Conservation (phyloP, 2,797 vertebrate genomes). For the Leuciscus waleckii region DNA sequence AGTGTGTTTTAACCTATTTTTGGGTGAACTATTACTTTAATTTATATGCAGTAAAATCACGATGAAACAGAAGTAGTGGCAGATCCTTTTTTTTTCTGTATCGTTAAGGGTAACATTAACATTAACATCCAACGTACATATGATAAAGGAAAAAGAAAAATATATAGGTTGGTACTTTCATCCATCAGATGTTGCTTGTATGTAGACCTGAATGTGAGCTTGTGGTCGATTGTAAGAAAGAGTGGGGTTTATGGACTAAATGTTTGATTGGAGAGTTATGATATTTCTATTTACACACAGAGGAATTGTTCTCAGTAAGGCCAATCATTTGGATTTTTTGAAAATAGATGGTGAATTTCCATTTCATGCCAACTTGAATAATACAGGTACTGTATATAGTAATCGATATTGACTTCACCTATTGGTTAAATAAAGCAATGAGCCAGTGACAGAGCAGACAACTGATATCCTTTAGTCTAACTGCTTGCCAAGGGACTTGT, state of each 20-base stretch:
- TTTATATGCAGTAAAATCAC: too few relatives aligned
- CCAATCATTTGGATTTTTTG: not conserved
- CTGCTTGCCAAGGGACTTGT: conserved; percentile 14
- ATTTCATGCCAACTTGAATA: not conserved
- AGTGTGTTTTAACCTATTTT: too few relatives aligned
- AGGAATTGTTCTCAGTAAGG: too few relatives aligned
- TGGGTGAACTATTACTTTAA: too few relatives aligned
- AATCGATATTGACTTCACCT: not conserved
- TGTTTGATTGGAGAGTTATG: not conserved
- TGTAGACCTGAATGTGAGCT: not conserved
- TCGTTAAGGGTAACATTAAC: too few relatives aligned
- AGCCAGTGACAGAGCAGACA: not conserved
- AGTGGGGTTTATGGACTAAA: not conserved
- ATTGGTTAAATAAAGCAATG: not conserved
- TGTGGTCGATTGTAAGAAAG: not conserved
- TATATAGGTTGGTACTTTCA: not conserved
- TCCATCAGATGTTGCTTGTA: not conserved
- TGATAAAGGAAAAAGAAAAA: not conserved
- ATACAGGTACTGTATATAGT: not conserved
- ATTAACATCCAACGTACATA: not conserved
- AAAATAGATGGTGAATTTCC: not conserved
- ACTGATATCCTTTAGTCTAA: conserved; percentile 21
- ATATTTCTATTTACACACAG: not conserved
- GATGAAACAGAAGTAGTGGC: too few relatives aligned
- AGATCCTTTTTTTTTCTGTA: not conserved